These are phyloP conservation scores for Trichonephila clavata DNA, from an alignment of 1,140 invertebrate genomes.

Conservation along the genomic window DNA sequence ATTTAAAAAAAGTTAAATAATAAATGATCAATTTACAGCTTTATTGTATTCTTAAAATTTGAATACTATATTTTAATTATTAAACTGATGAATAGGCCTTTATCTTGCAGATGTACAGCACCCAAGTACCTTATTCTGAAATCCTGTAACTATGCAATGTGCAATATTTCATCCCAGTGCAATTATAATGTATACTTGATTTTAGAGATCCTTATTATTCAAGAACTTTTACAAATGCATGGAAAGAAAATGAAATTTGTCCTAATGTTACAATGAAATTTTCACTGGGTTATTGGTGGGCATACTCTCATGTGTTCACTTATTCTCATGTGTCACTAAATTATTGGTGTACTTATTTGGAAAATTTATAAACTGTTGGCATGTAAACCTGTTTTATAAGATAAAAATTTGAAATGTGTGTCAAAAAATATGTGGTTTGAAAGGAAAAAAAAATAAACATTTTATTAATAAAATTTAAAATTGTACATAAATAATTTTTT, in stretches of 20 bases:
- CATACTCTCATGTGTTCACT: neutral
- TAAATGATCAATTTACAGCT: too few species aligned
- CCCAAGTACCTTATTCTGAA: conserved; percentile 75
- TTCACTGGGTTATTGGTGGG: neutral
- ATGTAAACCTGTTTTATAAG: neutral
- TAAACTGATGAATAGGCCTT: neutral
- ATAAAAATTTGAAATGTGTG: neutral
- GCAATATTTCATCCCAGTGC: conserved; percentile 45
- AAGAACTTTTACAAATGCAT: conserved; percentile 30
- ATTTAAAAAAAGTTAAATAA: too few species aligned
- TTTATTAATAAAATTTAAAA: neutral
- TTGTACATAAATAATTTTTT: neutral
- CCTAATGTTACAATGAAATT: neutral
- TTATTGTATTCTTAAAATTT: neutral
- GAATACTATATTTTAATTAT: neutral
- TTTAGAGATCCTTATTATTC: conserved; percentile 39
- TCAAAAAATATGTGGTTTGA: neutral
- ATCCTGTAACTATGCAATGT: conserved; percentile 68
- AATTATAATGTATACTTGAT: conserved; percentile 40
- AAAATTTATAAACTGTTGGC: neutral
- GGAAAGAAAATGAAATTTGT: conserved; percentile 1
- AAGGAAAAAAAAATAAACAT: neutral
- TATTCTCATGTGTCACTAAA: too few species aligned
- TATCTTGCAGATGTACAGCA: conserved; percentile 70
- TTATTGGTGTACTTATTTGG: too few species aligned